Percentiles rank a stretch among this genome's conserved stretches.
Conservation (phyloP, 2,888 invertebrate genomes). For the Mantis religiosa region DNA sequence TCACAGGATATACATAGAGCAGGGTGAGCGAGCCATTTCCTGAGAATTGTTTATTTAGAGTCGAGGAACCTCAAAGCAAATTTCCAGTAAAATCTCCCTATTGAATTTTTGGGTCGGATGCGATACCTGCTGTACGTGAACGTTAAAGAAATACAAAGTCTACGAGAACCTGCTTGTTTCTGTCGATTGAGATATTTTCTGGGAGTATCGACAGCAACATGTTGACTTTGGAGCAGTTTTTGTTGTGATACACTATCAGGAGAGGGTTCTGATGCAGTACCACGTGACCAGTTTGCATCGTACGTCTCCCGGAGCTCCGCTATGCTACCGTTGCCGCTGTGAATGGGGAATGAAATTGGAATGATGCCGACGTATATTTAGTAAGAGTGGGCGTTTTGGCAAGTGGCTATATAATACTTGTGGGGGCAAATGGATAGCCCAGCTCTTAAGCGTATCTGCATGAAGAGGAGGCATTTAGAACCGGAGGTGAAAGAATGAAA, state of each 20-base stretch:
- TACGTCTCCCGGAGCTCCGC: background rate
- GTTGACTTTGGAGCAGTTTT: background rate
- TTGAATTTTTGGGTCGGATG: no score
- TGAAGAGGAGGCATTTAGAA: background rate
- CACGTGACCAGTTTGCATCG: background rate
- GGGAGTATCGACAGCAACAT: no score
- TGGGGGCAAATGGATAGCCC: background rate
- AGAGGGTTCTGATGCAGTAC: background rate
- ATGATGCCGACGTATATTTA: slow-evolving; percentile 49
- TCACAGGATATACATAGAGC: no score
- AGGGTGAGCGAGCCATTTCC: no score
- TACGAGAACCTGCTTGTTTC: no score
- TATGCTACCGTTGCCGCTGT: slow-evolving; percentile 37
- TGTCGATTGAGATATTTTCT: no score
- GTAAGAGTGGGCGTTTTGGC: slow-evolving; percentile 45
- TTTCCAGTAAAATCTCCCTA: no score
- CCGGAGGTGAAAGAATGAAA: background rate
- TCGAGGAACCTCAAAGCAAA: no score
- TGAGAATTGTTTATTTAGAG: no score
- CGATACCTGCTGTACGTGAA: no score
- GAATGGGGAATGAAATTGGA: slow-evolving; percentile 51
- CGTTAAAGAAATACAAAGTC: no score
- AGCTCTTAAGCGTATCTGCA: slow-evolving; percentile 8
- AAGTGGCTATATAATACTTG: slow-evolving; percentile 19
- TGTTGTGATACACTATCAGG: background rate